phyloP scores from a whole-genome alignment of 2,888 invertebrate species.

The Zygothrica quintamaculata region DNA sequence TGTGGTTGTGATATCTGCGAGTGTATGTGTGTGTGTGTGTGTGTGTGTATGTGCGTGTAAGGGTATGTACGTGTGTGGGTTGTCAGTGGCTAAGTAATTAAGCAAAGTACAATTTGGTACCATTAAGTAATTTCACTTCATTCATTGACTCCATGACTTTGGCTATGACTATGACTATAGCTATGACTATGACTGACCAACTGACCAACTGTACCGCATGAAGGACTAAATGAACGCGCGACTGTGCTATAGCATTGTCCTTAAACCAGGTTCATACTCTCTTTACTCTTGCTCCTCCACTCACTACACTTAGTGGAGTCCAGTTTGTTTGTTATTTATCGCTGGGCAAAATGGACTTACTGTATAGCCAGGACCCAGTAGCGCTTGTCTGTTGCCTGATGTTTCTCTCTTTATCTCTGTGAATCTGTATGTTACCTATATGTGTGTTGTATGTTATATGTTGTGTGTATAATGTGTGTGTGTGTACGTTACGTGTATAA shows the following conservation, averaged over 20 bases:
- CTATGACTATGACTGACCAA: constrained; percentile 28
- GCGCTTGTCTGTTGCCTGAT: constrained; percentile 7
- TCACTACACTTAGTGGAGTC: too few relatives aligned
- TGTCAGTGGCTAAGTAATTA: constrained; percentile 80
- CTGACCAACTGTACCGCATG: constrained; percentile 26
- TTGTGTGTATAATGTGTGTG: too few relatives aligned
- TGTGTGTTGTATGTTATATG: too few relatives aligned
- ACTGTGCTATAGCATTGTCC: constrained; percentile 1
- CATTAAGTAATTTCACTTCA: constrained; percentile 80
- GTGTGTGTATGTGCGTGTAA: constrained; percentile 7
- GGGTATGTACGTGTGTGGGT: constrained; percentile 24
- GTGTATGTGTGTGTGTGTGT: constrained; percentile 18
- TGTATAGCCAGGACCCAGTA: constrained; percentile 32
- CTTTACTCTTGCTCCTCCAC: not conserved
- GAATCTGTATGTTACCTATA: constrained; percentile 16
- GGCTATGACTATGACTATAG: constrained; percentile 39
- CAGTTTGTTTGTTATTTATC: constrained; percentile 74
- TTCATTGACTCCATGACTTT: constrained; percentile 64
- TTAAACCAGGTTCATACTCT: not conserved
- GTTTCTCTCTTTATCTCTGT: too few relatives aligned
- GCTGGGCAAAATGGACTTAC: constrained; percentile 73
- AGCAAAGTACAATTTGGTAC: constrained; percentile 81
- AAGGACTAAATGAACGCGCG: not conserved
- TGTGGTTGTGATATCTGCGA: constrained; percentile 29
- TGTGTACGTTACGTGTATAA: constrained; percentile 25